phyloP scores from a whole-genome alignment of 2,797 vertebrate species.

The Holocentrus rufus region DNA sequence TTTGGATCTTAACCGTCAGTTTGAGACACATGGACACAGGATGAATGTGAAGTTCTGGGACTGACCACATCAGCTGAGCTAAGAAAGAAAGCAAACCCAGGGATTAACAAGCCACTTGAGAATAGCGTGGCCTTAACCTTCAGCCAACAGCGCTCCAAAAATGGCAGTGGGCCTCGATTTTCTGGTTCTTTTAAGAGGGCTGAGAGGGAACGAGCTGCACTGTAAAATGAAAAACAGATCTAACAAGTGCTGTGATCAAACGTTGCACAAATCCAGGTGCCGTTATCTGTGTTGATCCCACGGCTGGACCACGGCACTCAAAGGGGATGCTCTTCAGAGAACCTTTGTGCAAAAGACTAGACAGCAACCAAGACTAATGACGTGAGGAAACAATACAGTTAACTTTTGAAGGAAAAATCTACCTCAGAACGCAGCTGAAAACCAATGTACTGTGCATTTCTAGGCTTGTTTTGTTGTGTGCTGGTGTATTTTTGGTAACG shows the following conservation, averaged over 20 bases:
- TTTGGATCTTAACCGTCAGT: neutral
- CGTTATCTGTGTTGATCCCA: neutral
- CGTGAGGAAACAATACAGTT: too few species aligned
- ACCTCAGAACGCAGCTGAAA: too few species aligned
- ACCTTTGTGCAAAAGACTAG: too few species aligned
- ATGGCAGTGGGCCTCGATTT: conserved; percentile 27
- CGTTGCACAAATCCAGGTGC: neutral
- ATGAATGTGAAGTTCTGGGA: conserved; percentile 6
- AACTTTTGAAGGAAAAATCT: too few species aligned
- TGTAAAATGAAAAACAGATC: conserved; percentile 7
- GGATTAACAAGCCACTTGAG: conserved; percentile 15
- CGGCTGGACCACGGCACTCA: too few species aligned
- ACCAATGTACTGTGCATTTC: too few species aligned
- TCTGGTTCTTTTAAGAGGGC: conserved; percentile 22
- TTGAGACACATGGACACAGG: neutral
- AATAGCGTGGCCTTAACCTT: conserved; percentile 36
- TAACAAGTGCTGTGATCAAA: neutral
- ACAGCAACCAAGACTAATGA: too few species aligned
- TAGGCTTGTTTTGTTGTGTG: too few species aligned
- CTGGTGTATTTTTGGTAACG: too few species aligned
- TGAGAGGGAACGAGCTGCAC: conserved; percentile 6
- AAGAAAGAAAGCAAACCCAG: conserved; percentile 2
- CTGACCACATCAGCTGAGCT: neutral
- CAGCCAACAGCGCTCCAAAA: conserved; percentile 41
- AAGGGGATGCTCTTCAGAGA: too few species aligned